phyloP scores from a whole-genome alignment of 1,140 invertebrate species.

The Drepana arcuata region DNA sequence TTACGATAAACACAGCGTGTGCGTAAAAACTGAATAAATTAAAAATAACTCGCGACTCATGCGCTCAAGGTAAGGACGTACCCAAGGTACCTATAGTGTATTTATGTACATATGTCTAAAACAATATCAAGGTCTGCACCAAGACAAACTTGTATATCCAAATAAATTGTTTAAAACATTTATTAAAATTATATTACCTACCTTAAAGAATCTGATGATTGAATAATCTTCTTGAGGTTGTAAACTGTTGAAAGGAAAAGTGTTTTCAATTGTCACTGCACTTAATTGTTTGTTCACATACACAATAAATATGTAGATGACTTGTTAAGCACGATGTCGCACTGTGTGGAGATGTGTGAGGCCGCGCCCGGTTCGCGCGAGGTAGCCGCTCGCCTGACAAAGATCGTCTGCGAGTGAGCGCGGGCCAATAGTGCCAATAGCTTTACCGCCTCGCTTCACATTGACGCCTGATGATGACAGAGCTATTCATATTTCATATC shows the following conservation, averaged over 20 bases:
- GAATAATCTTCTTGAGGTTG: too few species aligned
- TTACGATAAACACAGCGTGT: constrained; percentile 12
- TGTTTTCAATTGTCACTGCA: too few species aligned
- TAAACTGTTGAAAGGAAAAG: too few species aligned
- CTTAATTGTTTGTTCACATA: too few species aligned
- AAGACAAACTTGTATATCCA: too few species aligned
- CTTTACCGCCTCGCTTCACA: background rate
- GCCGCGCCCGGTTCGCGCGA: constrained; percentile 7
- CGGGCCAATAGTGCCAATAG: background rate
- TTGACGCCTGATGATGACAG: constrained; percentile 9
- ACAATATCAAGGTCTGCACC: constrained; percentile 50
- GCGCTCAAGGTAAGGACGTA: constrained; percentile 59
- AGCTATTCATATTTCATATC: constrained; percentile 8
- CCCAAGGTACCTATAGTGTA: constrained; percentile 55
- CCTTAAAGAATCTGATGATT: too few species aligned
- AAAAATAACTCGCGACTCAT: constrained; percentile 54
- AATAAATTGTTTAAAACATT: too few species aligned
- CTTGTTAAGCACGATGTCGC: too few species aligned
- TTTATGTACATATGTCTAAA: too few species aligned
- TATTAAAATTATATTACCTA: too few species aligned
- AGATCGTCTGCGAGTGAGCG: constrained; percentile 16
- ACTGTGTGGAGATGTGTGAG: too few species aligned
- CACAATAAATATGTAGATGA: too few species aligned
- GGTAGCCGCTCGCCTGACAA: constrained; percentile 8
- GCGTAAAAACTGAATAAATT: constrained; percentile 26